A percentile compares a stretch with the other conserved stretches of the same genome.
phyloP scores from a whole-genome alignment of 2,113 vertebrate genomes.

The Tachuris rubrigastra region DNA sequence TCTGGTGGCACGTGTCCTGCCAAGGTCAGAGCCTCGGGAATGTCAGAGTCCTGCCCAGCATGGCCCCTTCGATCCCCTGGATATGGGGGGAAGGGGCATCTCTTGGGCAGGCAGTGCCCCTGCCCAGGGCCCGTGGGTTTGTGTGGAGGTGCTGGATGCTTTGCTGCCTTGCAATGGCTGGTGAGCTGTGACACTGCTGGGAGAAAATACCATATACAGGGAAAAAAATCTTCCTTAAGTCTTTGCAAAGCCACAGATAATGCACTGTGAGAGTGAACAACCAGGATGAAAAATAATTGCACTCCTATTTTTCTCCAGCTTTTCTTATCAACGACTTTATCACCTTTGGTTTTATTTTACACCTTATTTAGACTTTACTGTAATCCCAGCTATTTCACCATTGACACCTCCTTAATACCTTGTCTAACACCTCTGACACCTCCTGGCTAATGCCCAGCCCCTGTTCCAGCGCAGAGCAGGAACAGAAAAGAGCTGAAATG shows the following conservation, averaged over 20 bases:
- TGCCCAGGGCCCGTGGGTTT: background rate
- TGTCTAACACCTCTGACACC: conserved; percentile 57
- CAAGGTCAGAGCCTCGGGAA: background rate
- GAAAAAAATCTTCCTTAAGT: conserved; percentile 13
- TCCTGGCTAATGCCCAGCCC: conserved; percentile 19
- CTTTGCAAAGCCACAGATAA: conserved; percentile 53
- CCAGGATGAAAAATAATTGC: conserved; percentile 58
- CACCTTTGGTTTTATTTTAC: conserved; percentile 62
- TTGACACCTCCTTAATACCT: conserved; percentile 71
- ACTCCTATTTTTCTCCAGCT: conserved; percentile 40
- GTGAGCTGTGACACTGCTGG: background rate
- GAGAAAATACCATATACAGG: background rate
- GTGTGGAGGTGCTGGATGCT: background rate
- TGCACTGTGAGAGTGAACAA: conserved; percentile 34
- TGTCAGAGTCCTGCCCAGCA: fast-evolving
- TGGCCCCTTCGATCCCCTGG: fast-evolving
- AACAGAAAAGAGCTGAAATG: background rate
- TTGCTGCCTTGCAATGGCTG: background rate
- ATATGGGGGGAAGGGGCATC: background rate
- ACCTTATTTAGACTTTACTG: conserved; percentile 69
- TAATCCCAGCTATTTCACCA: conserved; percentile 63
- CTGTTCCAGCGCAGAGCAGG: background rate
- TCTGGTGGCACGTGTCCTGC: background rate
- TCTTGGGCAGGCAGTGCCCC: background rate
- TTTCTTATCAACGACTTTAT: conserved; percentile 64